Evolutionary conservation across 2,797 vertebrate species (phyloP).

Genomic region (Labroides dimidiatus): DNA sequence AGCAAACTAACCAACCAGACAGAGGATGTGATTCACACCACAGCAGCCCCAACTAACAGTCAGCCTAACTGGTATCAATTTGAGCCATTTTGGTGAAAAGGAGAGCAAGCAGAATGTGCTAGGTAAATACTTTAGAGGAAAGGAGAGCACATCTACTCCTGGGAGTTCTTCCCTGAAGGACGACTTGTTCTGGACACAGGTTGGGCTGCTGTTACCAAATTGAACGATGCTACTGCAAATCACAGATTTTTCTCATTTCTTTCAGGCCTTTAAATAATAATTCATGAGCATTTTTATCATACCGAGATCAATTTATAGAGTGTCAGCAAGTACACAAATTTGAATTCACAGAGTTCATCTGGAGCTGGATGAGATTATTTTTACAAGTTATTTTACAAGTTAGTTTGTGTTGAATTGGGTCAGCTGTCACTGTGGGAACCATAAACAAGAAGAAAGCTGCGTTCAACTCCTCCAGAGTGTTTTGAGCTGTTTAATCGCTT

Average conservation of each 20-base stretch:
- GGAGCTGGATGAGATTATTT: not conserved
- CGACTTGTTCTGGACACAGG: no score
- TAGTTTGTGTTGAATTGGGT: slow-evolving; percentile 2
- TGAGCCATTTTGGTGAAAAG: no score
- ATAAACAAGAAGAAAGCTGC: not conserved
- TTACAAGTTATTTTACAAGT: not conserved
- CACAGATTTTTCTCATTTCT: not conserved
- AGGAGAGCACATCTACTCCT: no score
- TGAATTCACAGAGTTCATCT: not conserved
- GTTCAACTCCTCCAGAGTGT: not conserved
- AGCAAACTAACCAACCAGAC: not conserved
- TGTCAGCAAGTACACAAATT: not conserved
- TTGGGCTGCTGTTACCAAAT: no score
- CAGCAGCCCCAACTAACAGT: not conserved
- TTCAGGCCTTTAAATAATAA: not conserved
- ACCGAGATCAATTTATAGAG: not conserved
- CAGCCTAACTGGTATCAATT: no score
- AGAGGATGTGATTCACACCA: not conserved
- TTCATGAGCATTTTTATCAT: not conserved
- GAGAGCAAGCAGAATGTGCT: no score
- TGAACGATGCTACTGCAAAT: not conserved
- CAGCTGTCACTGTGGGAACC: slow-evolving; percentile 1
- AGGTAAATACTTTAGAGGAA: no score
- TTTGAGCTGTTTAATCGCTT: not conserved
- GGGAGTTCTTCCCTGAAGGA: no score